Evolutionary conservation across 2,888 invertebrate genomes (phyloP).

Genomic region (Xestia ashworthii): DNA sequence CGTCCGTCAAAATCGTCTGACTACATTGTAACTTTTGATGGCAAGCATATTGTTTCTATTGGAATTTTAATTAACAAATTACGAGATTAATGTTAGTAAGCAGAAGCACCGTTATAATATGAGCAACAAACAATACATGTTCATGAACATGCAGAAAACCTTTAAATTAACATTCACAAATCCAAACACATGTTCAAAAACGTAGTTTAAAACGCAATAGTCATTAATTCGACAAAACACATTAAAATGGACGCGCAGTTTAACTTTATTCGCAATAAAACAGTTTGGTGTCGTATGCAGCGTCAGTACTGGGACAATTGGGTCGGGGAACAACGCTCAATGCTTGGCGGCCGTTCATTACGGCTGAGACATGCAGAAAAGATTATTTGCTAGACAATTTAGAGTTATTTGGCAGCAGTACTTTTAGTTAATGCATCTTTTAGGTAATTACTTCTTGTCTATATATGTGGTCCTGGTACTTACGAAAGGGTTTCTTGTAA

Average conservation of each 20-base stretch:
- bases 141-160: neutral
- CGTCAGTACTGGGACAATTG: slow-evolving; percentile 27
- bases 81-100: slow-evolving; percentile 12
- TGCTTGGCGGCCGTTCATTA: slow-evolving; percentile 60
- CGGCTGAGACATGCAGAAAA: slow-evolving; percentile 51
- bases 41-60: neutral
- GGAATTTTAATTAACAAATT: neutral
- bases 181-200: slow-evolving; percentile 17
- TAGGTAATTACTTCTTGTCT: slow-evolving; percentile 6
- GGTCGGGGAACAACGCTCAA: slow-evolving; percentile 34
- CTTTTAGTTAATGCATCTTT: neutral
- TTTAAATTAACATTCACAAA: slow-evolving; percentile 13
- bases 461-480: slow-evolving; percentile 39
- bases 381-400: slow-evolving; percentile 42
- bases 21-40: neutral
- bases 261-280: slow-evolving; percentile 44
- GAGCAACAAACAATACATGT: neutral
- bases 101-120: neutral
- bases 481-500: neutral
- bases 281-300: slow-evolving; percentile 48
- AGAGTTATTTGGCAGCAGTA: slow-evolving; percentile 10
- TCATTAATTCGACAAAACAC: slow-evolving; percentile 40
- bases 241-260: slow-evolving; percentile 31
- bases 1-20: neutral
- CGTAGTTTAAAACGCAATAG: slow-evolving; percentile 27